A percentile compares a stretch with the other conserved stretches of the same genome.
phyloP scores from a whole-genome alignment of 1,140 invertebrate species.

The Phocides pigmalion region DNA sequence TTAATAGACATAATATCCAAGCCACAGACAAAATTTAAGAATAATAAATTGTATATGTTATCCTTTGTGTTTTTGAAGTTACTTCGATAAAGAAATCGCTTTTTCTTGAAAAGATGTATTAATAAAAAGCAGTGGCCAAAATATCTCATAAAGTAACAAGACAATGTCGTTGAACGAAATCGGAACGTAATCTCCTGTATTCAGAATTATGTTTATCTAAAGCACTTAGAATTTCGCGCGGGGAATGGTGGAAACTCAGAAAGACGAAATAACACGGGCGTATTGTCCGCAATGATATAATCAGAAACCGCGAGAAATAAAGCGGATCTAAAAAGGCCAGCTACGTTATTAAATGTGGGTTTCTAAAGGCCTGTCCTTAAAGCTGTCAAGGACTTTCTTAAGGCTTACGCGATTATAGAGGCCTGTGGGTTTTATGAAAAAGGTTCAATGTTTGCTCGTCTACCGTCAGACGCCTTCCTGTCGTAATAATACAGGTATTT shows the following conservation, averaged over 20 bases:
- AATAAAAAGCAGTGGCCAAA: background rate
- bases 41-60: too few relatives aligned
- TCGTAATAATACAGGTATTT: background rate
- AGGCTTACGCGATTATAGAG: slow-evolving; percentile 9
- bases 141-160: background rate
- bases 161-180: slow-evolving; percentile 8
- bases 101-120: too few relatives aligned
- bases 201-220: slow-evolving; percentile 28
- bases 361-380: slow-evolving; percentile 7
- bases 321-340: slow-evolving; percentile 18
- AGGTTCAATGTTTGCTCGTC: background rate
- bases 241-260: slow-evolving; percentile 13
- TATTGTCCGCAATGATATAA: slow-evolving; percentile 29
- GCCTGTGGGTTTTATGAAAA: background rate
- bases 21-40: too few relatives aligned
- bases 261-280: slow-evolving; percentile 12
- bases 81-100: too few relatives aligned
- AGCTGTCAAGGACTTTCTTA: slow-evolving; percentile 13
- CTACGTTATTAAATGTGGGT: slow-evolving; percentile 22
- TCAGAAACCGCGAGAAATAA: slow-evolving; percentile 32
- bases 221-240: slow-evolving; percentile 20
- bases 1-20: too few relatives aligned
- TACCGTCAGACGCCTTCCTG: too few relatives aligned
- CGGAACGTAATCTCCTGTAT: slow-evolving; percentile 3
- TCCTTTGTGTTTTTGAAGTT: too few relatives aligned